Evolutionary conservation across 2,888 invertebrate species (phyloP), one percentile per base, ranked within the genome.

Genomic region (Dromius quadrimaculatus): DNA sequence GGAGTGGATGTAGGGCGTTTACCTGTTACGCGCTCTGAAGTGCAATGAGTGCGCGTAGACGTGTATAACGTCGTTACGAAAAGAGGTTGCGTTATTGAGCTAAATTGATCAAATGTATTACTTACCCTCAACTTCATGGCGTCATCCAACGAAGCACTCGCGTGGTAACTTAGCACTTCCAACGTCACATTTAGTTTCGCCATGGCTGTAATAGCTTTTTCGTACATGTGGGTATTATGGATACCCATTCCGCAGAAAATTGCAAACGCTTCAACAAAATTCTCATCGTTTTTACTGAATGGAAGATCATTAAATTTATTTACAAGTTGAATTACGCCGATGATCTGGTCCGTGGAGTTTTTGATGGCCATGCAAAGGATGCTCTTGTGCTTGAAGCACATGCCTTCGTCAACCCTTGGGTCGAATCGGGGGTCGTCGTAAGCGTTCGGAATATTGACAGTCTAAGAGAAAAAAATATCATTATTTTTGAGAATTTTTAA

Each of bases 201-300:
- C 91, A 97, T 97, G 13, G 97, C 94, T 72, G 94, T 93, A 81
- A 95, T 91, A 38, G 96, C 97, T 83, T 92, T 95, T 84, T 97
- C 97, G 81, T 97, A 97, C 95, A 96, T 97, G 81, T 95, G 94
- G 64, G 96, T 97, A 81, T 97, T 97, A 84, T 97, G 94, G 73
- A 97, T 96, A 65, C 97, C 97, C 92, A 97, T 94, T 32, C 97
- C 97, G 84, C 96, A 97, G 85, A 97, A 97, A 78, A 97, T 97
- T 73, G 97, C 95, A 83, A 97, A 97, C 1, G 97, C 97, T 84
- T 97, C 97, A 74, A 97, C 94, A 80, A 97, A 94, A 83, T 97
- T 96, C 84, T 97, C 96, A 81, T 97, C 97, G 83, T 96, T 97
- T 83, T 94, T 93, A 76, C 95, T 95, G 84, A 97, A 97, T 20